Evolutionary conservation across 2,888 invertebrate genomes (phyloP).

Genomic region (Drosophila acutilabella): DNA sequence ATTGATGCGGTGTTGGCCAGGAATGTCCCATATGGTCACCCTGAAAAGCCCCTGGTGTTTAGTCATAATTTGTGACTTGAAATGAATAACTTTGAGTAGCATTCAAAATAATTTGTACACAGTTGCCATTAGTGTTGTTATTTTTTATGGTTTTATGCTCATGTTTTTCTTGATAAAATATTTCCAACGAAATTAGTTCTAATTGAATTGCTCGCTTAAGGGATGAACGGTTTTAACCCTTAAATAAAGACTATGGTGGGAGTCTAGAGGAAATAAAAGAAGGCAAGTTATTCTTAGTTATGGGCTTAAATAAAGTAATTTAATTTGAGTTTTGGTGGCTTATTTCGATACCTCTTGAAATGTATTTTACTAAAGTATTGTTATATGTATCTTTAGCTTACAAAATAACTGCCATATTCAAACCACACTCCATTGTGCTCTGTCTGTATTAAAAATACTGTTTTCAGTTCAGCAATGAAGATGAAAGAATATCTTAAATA

Average conservation of each 20-base stretch:
- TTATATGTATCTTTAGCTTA: too few species aligned
- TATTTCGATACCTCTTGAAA: too few species aligned
- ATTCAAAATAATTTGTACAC: conserved; percentile 43
- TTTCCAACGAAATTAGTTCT: conserved; percentile 19
- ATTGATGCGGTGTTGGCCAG: conserved; percentile 17
- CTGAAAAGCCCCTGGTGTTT: conserved; percentile 40
- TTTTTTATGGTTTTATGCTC: conserved; percentile 49
- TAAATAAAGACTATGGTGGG: conserved; percentile 2
- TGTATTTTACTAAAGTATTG: too few species aligned
- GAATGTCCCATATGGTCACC: conserved; percentile 62
- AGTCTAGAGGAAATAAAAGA: background rate
- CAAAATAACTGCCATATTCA: too few species aligned
- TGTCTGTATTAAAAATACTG: too few species aligned
- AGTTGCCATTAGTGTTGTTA: conserved; percentile 41
- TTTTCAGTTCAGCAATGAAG: background rate
- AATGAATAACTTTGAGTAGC: conserved; percentile 31
- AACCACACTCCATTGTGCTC: too few species aligned
- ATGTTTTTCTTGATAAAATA: conserved; percentile 41
- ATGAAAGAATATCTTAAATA: conserved; percentile 33
- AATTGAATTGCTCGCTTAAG: conserved; percentile 45
- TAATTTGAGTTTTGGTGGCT: background rate
- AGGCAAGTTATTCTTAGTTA: background rate
- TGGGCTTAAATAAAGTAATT: background rate
- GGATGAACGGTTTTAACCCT: conserved; percentile 46
- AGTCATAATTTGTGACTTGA: conserved; percentile 58